phyloP scores from a whole-genome alignment of 2,797 vertebrate genomes.

The Semotilus atromaculatus region DNA sequence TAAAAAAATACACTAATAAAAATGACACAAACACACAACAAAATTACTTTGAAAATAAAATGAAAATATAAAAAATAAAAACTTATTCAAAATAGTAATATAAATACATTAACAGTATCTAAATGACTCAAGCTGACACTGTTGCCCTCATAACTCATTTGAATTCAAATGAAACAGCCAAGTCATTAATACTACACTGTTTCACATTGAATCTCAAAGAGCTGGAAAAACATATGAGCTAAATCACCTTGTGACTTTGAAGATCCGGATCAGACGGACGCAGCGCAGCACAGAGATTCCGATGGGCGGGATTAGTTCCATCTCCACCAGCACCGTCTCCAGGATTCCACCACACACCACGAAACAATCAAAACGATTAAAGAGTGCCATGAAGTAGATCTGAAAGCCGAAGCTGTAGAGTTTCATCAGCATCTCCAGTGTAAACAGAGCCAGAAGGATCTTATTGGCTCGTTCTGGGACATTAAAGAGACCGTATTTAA shows the following conservation, averaged over 20 bases:
- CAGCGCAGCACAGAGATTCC: conserved; percentile 96
- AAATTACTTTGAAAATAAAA: neutral
- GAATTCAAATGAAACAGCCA: neutral
- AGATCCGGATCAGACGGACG: conserved; percentile 92
- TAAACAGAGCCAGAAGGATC: conserved; percentile 90
- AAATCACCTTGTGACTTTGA: conserved; percentile 95
- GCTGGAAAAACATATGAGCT: neutral
- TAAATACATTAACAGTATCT: too few species aligned
- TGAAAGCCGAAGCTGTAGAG: conserved; percentile 88
- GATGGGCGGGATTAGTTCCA: conserved; percentile 93
- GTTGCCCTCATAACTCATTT: too few species aligned
- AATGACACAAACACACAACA: neutral
- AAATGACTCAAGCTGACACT: too few species aligned
- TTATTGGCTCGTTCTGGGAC: conserved; percentile 89
- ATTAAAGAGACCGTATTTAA: neutral
- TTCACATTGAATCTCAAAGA: neutral
- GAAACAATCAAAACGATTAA: conserved; percentile 98
- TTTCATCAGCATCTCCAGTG: conserved; percentile 92
- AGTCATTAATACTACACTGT: neutral
- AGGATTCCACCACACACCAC: conserved; percentile 96
- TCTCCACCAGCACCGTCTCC: conserved; percentile 94
- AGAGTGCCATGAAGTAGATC: conserved; percentile 94
- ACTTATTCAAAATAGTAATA: too few species aligned
- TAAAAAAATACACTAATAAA: neutral
- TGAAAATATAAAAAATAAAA: too few species aligned